These are phyloP conservation scores for Hydrocynus forskahlii DNA, from an alignment of 2,797 vertebrate species.

Conservation along the genomic window DNA sequence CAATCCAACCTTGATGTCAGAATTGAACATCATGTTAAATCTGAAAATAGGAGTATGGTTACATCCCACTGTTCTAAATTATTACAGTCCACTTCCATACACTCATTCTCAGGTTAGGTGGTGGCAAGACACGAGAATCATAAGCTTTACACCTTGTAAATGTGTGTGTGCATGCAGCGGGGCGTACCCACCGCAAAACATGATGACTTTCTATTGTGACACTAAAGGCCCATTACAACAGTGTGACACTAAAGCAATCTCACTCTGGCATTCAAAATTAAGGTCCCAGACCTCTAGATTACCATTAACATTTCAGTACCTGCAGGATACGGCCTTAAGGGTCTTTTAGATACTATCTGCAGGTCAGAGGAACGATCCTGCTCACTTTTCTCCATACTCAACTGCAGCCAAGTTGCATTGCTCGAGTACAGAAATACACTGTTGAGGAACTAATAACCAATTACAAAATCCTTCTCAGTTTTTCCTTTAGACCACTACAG, in stretches of 20 bases:
- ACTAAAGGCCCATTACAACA: neutral
- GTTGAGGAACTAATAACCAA: conserved; percentile 27
- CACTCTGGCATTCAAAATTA: conserved; percentile 44
- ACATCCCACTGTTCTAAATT: neutral
- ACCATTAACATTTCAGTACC: conserved; percentile 54
- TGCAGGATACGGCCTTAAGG: conserved; percentile 40
- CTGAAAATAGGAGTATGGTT: neutral
- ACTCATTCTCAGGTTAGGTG: neutral
- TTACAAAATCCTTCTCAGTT: neutral
- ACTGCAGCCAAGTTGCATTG: conserved; percentile 42
- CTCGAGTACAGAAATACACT: conserved; percentile 36
- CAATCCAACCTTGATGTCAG: neutral
- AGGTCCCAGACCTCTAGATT: conserved; percentile 53
- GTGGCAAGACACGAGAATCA: conserved; percentile 14
- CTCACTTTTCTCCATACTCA: conserved; percentile 46
- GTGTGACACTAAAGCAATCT: conserved; percentile 28
- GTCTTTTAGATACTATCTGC: conserved; percentile 54
- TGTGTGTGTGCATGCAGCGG: neutral
- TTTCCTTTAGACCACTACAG: neutral
- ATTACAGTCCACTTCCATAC: neutral
- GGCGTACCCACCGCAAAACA: neutral
- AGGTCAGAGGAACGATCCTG: conserved; percentile 52
- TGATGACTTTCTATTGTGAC: conserved; percentile 32
- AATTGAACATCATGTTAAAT: neutral
- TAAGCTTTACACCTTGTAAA: neutral